phyloP scores from a whole-genome alignment of 2,797 vertebrate species.

The Selene dorsalis region DNA sequence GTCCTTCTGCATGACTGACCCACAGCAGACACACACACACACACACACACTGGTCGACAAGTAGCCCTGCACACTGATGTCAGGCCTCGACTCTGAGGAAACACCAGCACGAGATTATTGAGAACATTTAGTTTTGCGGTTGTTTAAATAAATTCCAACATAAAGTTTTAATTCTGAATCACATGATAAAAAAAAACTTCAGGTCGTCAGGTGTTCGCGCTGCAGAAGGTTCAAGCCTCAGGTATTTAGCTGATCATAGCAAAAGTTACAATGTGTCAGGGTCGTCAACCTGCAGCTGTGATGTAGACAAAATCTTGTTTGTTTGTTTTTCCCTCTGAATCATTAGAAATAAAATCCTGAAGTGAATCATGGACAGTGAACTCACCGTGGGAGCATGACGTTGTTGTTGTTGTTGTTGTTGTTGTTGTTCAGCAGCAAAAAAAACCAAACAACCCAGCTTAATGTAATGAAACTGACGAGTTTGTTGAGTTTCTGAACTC shows the following conservation, averaged over 20 bases:
- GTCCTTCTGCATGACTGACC: slow-evolving; percentile 15
- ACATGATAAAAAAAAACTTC: background rate
- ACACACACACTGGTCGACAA: background rate
- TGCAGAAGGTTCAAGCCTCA: background rate
- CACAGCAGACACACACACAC: background rate
- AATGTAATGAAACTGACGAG: slow-evolving; percentile 6
- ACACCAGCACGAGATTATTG: background rate
- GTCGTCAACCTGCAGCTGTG: background rate
- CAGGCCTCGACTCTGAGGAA: background rate
- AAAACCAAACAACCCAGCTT: background rate
- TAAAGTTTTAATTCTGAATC: background rate
- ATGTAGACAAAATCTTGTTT: background rate
- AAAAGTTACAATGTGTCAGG: background rate
- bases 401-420: background rate
- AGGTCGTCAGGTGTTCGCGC: background rate
- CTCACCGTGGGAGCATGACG: slow-evolving; percentile 64
- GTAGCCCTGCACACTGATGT: background rate
- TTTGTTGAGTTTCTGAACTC: slow-evolving; percentile 43
- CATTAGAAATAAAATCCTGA: background rate
- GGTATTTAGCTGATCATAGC: background rate
- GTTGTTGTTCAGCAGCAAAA: slow-evolving; percentile 29
- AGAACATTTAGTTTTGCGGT: background rate
- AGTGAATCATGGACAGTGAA: slow-evolving; percentile 12
- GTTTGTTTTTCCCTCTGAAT: too few species aligned
- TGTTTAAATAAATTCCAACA: background rate